Percentiles rank a stretch among this genome's conserved stretches.
These are phyloP conservation scores for Struthidea cinerea DNA, from an alignment of 2,113 vertebrate species.

Conservation along the genomic window DNA sequence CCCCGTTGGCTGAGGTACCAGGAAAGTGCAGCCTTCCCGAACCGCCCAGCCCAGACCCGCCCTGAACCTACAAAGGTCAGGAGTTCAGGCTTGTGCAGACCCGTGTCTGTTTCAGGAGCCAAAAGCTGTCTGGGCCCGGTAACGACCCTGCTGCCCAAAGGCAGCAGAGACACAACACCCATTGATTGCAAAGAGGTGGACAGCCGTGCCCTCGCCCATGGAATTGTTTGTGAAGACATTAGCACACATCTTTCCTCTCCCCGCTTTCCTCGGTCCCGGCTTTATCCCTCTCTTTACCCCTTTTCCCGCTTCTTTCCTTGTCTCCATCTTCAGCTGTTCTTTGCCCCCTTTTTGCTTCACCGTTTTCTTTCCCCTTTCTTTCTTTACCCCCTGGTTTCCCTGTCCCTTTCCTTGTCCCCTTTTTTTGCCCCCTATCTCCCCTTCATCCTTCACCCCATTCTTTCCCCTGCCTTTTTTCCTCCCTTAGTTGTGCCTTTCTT, in stretches of 20 bases:
- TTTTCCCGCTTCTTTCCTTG: too few species aligned
- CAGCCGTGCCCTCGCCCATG: neutral
- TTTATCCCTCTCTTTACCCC: too few species aligned
- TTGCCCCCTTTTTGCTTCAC: neutral
- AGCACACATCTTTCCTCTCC: neutral
- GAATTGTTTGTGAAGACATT: neutral
- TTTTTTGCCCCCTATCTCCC: neutral
- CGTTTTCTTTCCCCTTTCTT: neutral
- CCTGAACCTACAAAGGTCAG: neutral
- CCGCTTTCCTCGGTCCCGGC: neutral
- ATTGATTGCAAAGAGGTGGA: accelerated
- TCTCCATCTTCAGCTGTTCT: neutral
- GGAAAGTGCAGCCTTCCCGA: neutral
- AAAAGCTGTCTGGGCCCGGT: accelerated
- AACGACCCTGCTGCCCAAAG: neutral
- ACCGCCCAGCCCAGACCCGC: accelerated
- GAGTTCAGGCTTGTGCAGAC: neutral
- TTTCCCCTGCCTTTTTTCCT: neutral
- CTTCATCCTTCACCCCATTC: neutral
- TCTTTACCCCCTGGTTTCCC: neutral
- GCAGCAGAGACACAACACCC: neutral
- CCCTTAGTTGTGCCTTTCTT: neutral
- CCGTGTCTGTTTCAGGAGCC: neutral
- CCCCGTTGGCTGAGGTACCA: neutral
- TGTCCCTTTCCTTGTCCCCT: neutral